phyloP scores from a whole-genome alignment of 2,888 invertebrate species.

The Philereme vetulata region DNA sequence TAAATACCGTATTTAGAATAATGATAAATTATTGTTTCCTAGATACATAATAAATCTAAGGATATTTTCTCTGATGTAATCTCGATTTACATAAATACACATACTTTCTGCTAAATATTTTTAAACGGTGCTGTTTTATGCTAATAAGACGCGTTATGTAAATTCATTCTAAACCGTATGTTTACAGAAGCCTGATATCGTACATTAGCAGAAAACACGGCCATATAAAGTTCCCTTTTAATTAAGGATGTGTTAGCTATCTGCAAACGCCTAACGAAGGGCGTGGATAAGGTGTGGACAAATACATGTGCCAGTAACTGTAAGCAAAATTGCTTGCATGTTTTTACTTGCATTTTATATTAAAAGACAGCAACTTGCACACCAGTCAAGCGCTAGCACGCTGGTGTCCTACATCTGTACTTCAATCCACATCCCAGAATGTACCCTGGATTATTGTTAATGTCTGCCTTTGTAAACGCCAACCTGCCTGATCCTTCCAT shows the following conservation, averaged over 20 bases:
- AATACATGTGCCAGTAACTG: background rate
- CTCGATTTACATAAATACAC: constrained; percentile 14
- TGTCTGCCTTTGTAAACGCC: too few species aligned
- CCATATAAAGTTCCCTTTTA: constrained; percentile 34
- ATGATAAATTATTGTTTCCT: constrained; percentile 9
- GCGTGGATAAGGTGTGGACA: constrained; percentile 27
- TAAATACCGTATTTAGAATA: too few species aligned
- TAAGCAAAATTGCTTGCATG: too few species aligned
- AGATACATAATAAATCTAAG: constrained; percentile 20
- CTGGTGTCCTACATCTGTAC: too few species aligned
- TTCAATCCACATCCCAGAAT: too few species aligned
- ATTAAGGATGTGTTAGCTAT: constrained; percentile 39
- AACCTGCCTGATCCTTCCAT: too few species aligned
- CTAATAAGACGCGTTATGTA: constrained; percentile 25
- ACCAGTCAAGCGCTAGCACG: too few species aligned
- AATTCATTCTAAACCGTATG: constrained; percentile 13
- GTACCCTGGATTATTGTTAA: too few species aligned
- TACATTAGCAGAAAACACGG: constrained; percentile 27
- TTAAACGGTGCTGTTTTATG: constrained; percentile 6
- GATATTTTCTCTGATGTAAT: constrained; percentile 21
- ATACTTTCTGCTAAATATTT: constrained; percentile 4
- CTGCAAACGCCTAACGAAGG: constrained; percentile 11
- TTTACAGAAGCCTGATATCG: constrained; percentile 27
- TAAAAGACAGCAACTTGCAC: too few species aligned
- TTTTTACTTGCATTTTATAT: too few species aligned